Base-by-base conservation (phyloP, 2,113 vertebrate species). In the Catharus minimus region DNA sequence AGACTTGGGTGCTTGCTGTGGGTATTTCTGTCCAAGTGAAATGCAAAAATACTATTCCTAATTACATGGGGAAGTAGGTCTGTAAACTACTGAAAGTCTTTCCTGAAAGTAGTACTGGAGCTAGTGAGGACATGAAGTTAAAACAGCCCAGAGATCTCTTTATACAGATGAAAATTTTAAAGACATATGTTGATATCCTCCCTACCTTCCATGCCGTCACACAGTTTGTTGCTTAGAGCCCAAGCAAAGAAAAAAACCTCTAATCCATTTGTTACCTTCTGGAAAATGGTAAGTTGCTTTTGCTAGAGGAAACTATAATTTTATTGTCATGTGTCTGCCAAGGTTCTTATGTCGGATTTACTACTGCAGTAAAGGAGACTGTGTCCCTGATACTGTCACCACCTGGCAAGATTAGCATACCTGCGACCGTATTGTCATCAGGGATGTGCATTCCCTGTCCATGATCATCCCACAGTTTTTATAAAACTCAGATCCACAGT, bases 381-480 rank as follows among this genome's bases (percentile, higher is more conserved):
- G 16, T 77, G 36, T 6, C 39, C 21, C 53, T n/a, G 47, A 44
- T 60, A 57, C 15, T 75, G 30, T 22, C 26, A 68, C 14, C 53
- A 64, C 15, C 53, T 78, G 49, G 32, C 43, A 91, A 91, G 55
- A 38, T 38, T 15, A 46, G 20, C 7, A 21, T 24, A 41, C 13
- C 38, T 24, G 7, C 3, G 8, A 47, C 7, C 55, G 19, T 44
- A n/a, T 3, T 19, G 30, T 6, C 33, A 68, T 12, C 65, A 50
- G 53, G 23, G 20, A 47, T 30, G 12, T 13, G 41, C 23, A 28
- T 18, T 33, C 15, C 6, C 15, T 53, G 44, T 58, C 17, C 4
- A 0, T 36, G 38, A 61, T 33, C 23, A 36, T 50, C 27, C 19
- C 3, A 0, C 4, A 33, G 21, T 30, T 84, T 49, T 72, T 17